Evolutionary conservation across 2,888 invertebrate genomes (phyloP).

Genomic region (Plagiodera versicolora): DNA sequence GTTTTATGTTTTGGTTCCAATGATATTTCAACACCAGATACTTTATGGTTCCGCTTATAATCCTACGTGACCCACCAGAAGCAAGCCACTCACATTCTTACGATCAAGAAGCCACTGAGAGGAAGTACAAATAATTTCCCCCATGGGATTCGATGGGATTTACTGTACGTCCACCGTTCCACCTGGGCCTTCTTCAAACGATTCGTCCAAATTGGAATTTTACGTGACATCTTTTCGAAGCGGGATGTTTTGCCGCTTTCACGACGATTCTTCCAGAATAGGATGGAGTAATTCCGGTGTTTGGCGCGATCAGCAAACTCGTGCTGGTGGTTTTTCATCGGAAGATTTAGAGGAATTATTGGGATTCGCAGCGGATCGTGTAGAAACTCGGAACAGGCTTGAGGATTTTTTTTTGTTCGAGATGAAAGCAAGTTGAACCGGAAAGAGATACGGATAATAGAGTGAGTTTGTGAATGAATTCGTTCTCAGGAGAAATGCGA

Average conservation of each 20-base stretch:
- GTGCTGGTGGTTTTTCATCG: background rate
- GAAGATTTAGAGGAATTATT: background rate
- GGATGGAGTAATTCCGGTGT: background rate
- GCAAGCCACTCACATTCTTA: constrained; percentile 19
- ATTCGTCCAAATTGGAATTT: constrained; percentile 26
- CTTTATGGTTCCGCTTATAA: constrained; percentile 10
- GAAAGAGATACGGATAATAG: too few relatives aligned
- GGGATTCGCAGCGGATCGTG: background rate
- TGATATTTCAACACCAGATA: too few relatives aligned
- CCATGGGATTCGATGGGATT: constrained; percentile 25
- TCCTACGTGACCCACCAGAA: too few relatives aligned
- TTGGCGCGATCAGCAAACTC: background rate
- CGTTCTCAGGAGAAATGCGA: too few relatives aligned
- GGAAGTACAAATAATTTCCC: constrained; percentile 22
- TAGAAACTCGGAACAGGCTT: background rate
- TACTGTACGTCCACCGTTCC: constrained; percentile 19
- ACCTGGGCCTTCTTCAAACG: constrained; percentile 21
- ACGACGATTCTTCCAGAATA: background rate
- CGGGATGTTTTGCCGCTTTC: constrained; percentile 9
- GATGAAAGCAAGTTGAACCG: too few relatives aligned
- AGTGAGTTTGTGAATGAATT: too few relatives aligned
- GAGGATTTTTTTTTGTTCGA: too few relatives aligned
- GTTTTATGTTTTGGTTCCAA: too few relatives aligned
- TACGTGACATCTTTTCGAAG: constrained; percentile 24
- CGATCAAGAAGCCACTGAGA: constrained; percentile 21